phyloP scores from a whole-genome alignment of 2,797 vertebrate species.

The Sebastes taczanowskii region DNA sequence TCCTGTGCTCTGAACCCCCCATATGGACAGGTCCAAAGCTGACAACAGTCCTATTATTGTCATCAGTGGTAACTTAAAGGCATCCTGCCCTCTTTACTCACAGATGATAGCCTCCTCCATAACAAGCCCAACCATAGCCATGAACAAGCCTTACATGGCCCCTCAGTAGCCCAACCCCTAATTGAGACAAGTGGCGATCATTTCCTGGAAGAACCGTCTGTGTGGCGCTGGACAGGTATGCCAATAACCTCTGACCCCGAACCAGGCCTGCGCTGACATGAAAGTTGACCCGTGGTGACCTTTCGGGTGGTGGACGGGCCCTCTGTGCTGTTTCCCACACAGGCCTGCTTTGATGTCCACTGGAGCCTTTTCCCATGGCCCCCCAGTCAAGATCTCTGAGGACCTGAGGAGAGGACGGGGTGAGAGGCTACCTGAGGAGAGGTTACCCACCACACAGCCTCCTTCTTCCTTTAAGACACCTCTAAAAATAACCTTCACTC shows the following conservation, averaged over 20 bases:
- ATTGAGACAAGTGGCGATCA: constrained; percentile 81
- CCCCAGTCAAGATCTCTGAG: constrained; percentile 50
- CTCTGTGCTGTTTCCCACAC: constrained; percentile 76
- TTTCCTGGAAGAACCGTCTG: constrained; percentile 75
- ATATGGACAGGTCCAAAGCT: constrained; percentile 3
- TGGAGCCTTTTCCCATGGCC: constrained; percentile 72
- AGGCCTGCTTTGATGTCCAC: constrained; percentile 75
- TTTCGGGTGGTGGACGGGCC: constrained; percentile 33
- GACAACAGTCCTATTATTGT: constrained; percentile 29
- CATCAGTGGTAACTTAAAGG: constrained; percentile 14
- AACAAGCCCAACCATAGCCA: constrained; percentile 39
- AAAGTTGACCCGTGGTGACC: constrained; percentile 77
- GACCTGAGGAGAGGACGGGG: constrained; percentile 22
- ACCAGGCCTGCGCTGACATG: constrained; percentile 74
- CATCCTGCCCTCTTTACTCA: constrained; percentile 44
- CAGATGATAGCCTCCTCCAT: constrained; percentile 51
- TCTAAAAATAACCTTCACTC: constrained; percentile 64
- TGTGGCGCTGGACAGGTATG: constrained; percentile 79
- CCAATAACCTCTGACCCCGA: constrained; percentile 73
- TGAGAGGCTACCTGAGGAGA: constrained; percentile 69
- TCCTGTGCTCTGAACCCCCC: constrained; percentile 34
- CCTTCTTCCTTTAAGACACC: constrained; percentile 53
- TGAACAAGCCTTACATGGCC: constrained; percentile 67
- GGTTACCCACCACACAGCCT: constrained; percentile 51
- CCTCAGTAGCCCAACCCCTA: constrained; percentile 62